Evolutionary conservation across 2,797 vertebrate genomes (phyloP).

Genomic region (Argentina silus): DNA sequence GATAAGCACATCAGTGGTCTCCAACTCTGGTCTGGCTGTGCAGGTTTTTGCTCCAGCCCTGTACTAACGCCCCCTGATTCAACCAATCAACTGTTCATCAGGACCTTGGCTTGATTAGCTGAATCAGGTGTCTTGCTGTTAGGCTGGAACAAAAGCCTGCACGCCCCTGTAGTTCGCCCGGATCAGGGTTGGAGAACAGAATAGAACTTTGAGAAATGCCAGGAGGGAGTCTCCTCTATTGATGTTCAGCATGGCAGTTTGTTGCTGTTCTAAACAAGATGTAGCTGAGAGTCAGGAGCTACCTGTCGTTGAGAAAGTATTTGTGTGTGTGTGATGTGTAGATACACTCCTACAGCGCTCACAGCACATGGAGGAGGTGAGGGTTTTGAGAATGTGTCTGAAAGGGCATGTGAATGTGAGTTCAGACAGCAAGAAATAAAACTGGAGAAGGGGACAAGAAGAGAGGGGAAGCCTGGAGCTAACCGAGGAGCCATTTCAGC

Average conservation of each 20-base stretch:
- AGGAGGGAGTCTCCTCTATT: too few relatives aligned
- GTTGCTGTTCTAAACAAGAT: neutral
- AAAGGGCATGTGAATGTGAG: too few relatives aligned
- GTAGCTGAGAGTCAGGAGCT: neutral
- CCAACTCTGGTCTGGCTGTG: neutral
- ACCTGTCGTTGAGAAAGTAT: conserved; percentile 2
- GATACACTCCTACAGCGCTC: neutral
- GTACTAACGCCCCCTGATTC: neutral
- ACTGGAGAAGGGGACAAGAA: too few relatives aligned
- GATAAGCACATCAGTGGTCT: conserved; percentile 4
- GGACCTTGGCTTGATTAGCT: neutral
- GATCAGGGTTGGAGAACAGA: neutral
- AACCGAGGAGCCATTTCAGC: too few relatives aligned
- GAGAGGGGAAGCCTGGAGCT: too few relatives aligned
- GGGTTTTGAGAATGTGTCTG: too few relatives aligned
- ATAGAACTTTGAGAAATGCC: too few relatives aligned
- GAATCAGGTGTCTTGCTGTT: neutral
- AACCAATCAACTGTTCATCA: neutral
- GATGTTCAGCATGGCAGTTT: neutral
- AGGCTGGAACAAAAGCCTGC: neutral
- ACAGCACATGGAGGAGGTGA: neutral
- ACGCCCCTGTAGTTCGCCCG: neutral
- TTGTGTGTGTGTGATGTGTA: neutral
- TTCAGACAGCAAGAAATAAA: too few relatives aligned
- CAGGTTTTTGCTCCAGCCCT: neutral